Base-by-base conservation (phyloP, 2,797 vertebrate genomes). In the Sphenopsis melanotis region DNA sequence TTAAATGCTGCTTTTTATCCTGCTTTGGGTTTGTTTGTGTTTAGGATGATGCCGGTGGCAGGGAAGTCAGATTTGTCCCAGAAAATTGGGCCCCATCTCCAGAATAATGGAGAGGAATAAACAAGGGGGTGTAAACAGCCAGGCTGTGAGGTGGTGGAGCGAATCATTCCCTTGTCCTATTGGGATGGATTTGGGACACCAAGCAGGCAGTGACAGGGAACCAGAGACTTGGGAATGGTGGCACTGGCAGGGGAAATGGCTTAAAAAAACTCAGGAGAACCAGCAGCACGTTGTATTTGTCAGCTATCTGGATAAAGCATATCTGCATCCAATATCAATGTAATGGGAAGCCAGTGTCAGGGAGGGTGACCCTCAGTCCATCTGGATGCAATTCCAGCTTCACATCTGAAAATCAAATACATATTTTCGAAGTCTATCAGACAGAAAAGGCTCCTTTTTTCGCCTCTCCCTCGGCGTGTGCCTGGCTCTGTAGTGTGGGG, bases 371-470 rank as follows among this genome's bases (percentile, higher is more conserved):
- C 96, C 72, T 2, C 5, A 15, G 76, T 90, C 95, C 96, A 95
- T 96, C 94, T 96, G 94, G 93, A 96, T 91, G 94, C 94, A 96
- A 95, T 96, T 96, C 94, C 14, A 29, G 76, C 92, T 66, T 95
- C 83, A 87, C 95, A 96, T 96, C 94, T 96, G 95, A 97, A 96
- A 96, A 97, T 95, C 93, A 90, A 94, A 96, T 90, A 94, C 93
- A 91, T 95, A 93, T 94, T 96, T 95, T 77, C 84, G 84, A 91
- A 93, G 83, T 41, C 79, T 93, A 95, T 96, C 88, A 90, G 94
- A 89, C 92, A 92, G 78, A 91, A 95, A 94, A 69, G 55, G 37
- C 60, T 79, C 64, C 71, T 80, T 77, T 87, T 81, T 76, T 32
- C 2, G 1, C 68, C 50, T 85, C 53, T 77, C 82, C 71, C 41